Base-by-base conservation (phyloP, 2,888 invertebrate genomes). In the Thalpophila matura region DNA sequence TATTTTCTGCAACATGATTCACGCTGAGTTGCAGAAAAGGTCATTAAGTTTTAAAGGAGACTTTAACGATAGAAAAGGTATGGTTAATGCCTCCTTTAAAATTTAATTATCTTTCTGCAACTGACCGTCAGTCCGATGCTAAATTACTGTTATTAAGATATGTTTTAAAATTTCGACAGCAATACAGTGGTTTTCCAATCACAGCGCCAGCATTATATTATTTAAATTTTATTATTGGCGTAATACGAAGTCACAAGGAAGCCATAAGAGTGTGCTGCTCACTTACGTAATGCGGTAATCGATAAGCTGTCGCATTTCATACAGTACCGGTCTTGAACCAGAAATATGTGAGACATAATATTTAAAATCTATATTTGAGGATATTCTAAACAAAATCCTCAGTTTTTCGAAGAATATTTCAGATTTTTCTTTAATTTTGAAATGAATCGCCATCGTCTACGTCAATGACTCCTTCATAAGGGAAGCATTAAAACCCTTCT, bases 231-330 rank as follows among this genome's bases (percentile, higher is more conserved):
- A 57, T 64, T 67, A 58, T 47, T 49, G 5, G 6, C 68, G 62
- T 66, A 71, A 57, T 43, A 58, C 50, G 38, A 59, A 74, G 64
- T 66, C 57, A 56, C 60, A 47, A 43, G 47, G 83, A 84, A 82
- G 59, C 84, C 84, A 0, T 70, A 79, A 37, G 56, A 74, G 46
- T 66, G 61, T 40, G 37, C 42, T 65, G 66, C 61, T 71, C 57
- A 71, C 61, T 63, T 45, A 61, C 31, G 46, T 77, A 79, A 77
- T 73, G 51, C 73, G 43, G 43, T 73, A 74, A 81, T 83, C 80
- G 72, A 81, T 83, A 73, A 55, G 66, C 43, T 49, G 55, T 62
- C 26, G 24, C 40, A 42, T 65, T 14, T 50, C 49, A 57, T 29
- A 29, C 12, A n/a, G n/a, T n/a, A 53, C 35, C 12, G 10, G 56